Conservation (phyloP, 2,113 vertebrate species). For the Echinops telfairi region DNA sequence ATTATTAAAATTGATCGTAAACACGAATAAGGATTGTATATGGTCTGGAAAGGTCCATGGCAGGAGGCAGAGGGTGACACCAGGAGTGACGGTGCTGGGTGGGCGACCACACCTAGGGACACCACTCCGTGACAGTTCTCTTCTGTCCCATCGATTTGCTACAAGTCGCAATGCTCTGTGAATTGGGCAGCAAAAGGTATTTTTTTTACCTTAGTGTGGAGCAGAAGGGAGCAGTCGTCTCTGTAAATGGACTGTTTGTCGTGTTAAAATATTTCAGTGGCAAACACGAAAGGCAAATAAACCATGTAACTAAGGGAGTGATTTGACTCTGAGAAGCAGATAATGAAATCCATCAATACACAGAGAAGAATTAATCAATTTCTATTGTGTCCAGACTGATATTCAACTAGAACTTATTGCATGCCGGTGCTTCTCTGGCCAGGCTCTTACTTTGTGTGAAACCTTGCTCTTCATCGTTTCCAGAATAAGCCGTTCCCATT, state of each 20-base stretch:
- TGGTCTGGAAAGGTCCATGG: too few species aligned
- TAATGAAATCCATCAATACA: neutral
- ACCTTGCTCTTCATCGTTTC: conserved; percentile 6
- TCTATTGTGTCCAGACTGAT: conserved; percentile 35
- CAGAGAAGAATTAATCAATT: neutral
- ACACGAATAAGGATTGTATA: too few species aligned
- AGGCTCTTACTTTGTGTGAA: neutral
- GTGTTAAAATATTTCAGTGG: conserved; percentile 42
- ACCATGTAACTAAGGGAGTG: neutral
- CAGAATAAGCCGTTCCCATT: neutral
- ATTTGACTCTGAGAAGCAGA: conserved; percentile 44
- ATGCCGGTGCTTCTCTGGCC: neutral
- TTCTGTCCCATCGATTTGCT: too few species aligned
- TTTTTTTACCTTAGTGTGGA: neutral
- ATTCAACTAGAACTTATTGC: neutral
- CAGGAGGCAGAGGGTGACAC: too few species aligned
- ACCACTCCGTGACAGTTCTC: too few species aligned
- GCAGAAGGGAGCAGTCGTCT: conserved; percentile 22
- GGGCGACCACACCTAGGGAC: too few species aligned
- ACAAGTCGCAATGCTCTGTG: too few species aligned
- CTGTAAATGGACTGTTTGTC: conserved; percentile 51
- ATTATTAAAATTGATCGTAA: too few species aligned
- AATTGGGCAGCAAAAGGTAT: too few species aligned
- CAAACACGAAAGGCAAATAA: conserved; percentile 39
- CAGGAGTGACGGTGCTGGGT: too few species aligned